A percentile compares a stretch with the other conserved stretches of the same genome.
These are phyloP conservation scores for Papilio protenor DNA, from an alignment of 2,888 invertebrate species.

Conservation along the genomic window DNA sequence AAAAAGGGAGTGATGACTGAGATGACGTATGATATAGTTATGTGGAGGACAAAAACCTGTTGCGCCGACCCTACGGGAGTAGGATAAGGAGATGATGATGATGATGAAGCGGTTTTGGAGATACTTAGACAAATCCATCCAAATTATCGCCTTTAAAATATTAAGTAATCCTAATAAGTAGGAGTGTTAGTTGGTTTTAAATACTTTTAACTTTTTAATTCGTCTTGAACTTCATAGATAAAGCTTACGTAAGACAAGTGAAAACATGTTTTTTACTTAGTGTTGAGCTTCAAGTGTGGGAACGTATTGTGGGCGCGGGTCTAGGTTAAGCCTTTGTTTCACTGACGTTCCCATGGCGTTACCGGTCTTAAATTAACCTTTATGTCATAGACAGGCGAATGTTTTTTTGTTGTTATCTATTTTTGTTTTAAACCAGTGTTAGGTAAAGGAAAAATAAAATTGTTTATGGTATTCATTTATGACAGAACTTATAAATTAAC, in stretches of 20 bases:
- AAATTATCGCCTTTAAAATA: too few relatives aligned
- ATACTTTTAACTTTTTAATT: neutral
- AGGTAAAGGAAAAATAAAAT: neutral
- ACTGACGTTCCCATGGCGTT: conserved; percentile 61
- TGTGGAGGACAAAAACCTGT: too few relatives aligned
- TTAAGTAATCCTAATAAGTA: too few relatives aligned
- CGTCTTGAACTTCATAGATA: conserved; percentile 35
- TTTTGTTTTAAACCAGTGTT: conserved; percentile 9
- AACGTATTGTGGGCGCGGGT: conserved; percentile 62
- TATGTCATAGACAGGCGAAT: conserved; percentile 45
- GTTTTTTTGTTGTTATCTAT: conserved; percentile 29
- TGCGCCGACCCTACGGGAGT: too few relatives aligned
- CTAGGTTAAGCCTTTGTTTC: conserved; percentile 74
- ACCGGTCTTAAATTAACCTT: conserved; percentile 53
- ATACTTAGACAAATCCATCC: too few relatives aligned
- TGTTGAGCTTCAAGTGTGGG: conserved; percentile 72
- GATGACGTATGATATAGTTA: too few relatives aligned
- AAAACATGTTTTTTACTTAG: conserved; percentile 66
- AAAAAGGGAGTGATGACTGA: too few relatives aligned
- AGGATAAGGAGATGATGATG: too few relatives aligned
- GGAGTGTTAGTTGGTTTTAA: neutral
- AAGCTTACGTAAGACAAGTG: conserved; percentile 67
- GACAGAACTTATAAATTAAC: too few relatives aligned
- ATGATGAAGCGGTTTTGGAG: too few relatives aligned
- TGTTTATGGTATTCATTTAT: too few relatives aligned